Percentiles rank a stretch among this genome's conserved stretches.
These are phyloP conservation scores for Melanotaenia maccullochi DNA, from an alignment of 2,797 vertebrate species.

Conservation along the genomic window DNA sequence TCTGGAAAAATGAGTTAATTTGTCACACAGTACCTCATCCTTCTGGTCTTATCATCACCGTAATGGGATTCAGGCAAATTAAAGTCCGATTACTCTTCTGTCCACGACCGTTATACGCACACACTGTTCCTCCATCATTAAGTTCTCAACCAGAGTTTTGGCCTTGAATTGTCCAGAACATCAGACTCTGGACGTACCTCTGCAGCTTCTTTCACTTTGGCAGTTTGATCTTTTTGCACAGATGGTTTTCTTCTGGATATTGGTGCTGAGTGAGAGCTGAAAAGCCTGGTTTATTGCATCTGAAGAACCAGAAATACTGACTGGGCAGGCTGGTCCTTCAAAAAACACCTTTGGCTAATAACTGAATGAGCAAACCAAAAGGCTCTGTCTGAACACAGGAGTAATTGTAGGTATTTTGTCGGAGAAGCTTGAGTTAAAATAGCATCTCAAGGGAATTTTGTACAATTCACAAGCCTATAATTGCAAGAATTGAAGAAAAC, in stretches of 20 bases:
- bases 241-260: slow-evolving; percentile 71
- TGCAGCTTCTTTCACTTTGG: slow-evolving; percentile 44
- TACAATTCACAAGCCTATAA: not conserved
- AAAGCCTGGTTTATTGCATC: slow-evolving; percentile 62
- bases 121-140: slow-evolving; percentile 32
- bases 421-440: slow-evolving; percentile 16
- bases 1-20: slow-evolving; percentile 55
- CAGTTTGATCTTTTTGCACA: slow-evolving; percentile 70
- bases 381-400: slow-evolving; percentile 16
- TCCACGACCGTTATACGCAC: slow-evolving; percentile 29
- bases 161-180: slow-evolving; percentile 46
- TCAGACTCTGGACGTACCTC: slow-evolving; percentile 40
- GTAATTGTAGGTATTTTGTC: slow-evolving; percentile 25
- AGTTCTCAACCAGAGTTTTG: slow-evolving; percentile 50
- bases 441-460: not conserved
- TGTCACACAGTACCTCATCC: slow-evolving; percentile 50
- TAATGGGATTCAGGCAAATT: slow-evolving; percentile 59
- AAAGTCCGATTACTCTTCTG: slow-evolving; percentile 51
- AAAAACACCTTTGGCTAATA: slow-evolving; percentile 6
- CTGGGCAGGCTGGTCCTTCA: slow-evolving; percentile 16
- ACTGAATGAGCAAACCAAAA: slow-evolving; percentile 41
- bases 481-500: not conserved
- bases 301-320: slow-evolving; percentile 36
- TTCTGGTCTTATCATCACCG: slow-evolving; percentile 66
- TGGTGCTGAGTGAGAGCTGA: slow-evolving; percentile 69